A percentile compares a stretch with the other conserved stretches of the same genome.
Evolutionary conservation across 2,888 invertebrate genomes (phyloP).

Genomic region (Ennomos fuscantarius): DNA sequence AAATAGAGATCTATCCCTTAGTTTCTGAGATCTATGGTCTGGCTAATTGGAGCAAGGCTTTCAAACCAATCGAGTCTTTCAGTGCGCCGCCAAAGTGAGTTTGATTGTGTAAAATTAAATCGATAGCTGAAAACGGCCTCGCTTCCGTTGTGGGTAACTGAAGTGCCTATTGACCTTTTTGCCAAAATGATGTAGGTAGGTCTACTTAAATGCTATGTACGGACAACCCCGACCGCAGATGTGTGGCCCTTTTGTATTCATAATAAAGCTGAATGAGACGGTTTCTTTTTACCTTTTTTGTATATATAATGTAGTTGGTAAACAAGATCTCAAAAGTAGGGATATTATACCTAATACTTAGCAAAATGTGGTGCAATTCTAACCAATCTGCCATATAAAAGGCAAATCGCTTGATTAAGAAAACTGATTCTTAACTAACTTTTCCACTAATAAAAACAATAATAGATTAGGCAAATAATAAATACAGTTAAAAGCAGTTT

Average conservation of each 20-base stretch:
- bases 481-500: too few relatives aligned
- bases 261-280: constrained; percentile 9
- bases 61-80: constrained; percentile 25
- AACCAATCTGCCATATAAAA: too few relatives aligned
- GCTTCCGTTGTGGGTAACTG: constrained; percentile 35
- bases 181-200: constrained; percentile 27
- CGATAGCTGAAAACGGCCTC: constrained; percentile 37
- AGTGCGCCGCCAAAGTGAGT: constrained; percentile 26
- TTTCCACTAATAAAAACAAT: too few relatives aligned
- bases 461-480: too few relatives aligned
- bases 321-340: too few relatives aligned
- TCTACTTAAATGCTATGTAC: constrained; percentile 19
- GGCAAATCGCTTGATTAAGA: too few relatives aligned
- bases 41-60: constrained; percentile 24
- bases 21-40: too few relatives aligned
- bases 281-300: constrained; percentile 10
- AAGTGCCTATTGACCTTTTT: constrained; percentile 41
- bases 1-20: too few relatives aligned
- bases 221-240: constrained; percentile 6
- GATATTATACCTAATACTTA: too few relatives aligned
- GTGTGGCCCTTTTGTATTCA: constrained; percentile 14
- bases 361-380: too few relatives aligned
- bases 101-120: constrained; percentile 40
- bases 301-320: too few relatives aligned
- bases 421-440: too few relatives aligned